These are phyloP conservation scores for Phainopepla nitens DNA, from an alignment of 2,113 vertebrate species.

Conservation along the genomic window DNA sequence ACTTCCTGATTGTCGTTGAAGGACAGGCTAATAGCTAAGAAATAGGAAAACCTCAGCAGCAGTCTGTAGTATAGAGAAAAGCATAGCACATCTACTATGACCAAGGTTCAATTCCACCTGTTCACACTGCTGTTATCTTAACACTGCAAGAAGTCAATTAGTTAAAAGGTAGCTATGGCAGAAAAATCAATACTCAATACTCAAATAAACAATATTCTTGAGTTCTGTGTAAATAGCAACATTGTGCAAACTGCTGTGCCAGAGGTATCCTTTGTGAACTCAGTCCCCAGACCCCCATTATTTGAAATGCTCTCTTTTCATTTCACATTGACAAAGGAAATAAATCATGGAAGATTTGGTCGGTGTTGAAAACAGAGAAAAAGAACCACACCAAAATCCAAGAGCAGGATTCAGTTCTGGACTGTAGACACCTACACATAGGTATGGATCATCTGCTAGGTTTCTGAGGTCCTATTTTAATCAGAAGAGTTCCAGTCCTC, in stretches of 20 bases:
- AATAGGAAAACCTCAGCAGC: background rate
- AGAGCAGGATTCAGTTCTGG: background rate
- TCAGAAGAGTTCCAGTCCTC: background rate
- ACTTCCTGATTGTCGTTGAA: background rate
- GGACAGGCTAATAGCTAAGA: background rate
- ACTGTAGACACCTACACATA: background rate
- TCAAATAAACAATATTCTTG: background rate
- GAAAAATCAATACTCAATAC: background rate
- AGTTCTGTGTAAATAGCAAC: background rate
- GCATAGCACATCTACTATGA: background rate
- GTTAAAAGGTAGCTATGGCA: background rate
- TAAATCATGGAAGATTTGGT: background rate
- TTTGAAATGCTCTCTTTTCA: background rate
- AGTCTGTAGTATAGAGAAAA: background rate
- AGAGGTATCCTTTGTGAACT: background rate
- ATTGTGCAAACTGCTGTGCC: background rate
- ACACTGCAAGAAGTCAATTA: background rate
- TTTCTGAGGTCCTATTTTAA: background rate
- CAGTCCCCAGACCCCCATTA: background rate
- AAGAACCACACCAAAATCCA: fast-evolving
- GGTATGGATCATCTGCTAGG: background rate
- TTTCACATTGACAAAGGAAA: background rate
- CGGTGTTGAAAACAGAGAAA: background rate
- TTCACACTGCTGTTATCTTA: background rate
- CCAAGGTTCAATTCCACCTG: background rate